These are phyloP conservation scores for Pedetes capensis DNA, from an alignment of 2,113 vertebrate genomes.

Conservation along the genomic window DNA sequence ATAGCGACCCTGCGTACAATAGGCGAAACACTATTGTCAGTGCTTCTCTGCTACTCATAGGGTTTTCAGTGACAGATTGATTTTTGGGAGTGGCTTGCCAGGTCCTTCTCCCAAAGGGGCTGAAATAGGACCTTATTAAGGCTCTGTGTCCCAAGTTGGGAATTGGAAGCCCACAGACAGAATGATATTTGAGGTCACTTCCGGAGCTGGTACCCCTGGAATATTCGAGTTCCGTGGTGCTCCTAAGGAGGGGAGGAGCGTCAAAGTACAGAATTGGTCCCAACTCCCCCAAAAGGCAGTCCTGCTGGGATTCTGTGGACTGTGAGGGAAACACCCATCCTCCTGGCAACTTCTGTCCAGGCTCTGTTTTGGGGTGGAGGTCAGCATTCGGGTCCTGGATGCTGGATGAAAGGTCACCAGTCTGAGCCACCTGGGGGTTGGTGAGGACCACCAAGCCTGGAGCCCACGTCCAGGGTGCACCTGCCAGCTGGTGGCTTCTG, in stretches of 20 bases:
- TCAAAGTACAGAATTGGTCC: not conserved
- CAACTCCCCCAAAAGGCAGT: accelerated
- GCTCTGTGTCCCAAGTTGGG: not conserved
- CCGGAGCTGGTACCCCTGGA: not conserved
- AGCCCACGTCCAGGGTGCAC: not conserved
- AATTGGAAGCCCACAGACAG: not conserved
- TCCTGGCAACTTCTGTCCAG: not conserved
- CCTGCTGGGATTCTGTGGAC: not conserved
- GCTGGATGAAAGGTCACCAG: not conserved
- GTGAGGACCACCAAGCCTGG: not conserved
- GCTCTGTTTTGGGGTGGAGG: not conserved
- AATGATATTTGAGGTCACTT: not conserved
- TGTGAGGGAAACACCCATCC: accelerated
- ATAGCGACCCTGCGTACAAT: too few species aligned
- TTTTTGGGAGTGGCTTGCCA: too few species aligned
- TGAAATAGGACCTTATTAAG: not conserved
- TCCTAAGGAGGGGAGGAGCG: too few species aligned
- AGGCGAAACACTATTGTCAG: too few species aligned
- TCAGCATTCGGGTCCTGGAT: not conserved
- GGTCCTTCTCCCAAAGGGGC: too few species aligned
- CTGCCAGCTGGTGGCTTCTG: too few species aligned
- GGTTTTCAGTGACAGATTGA: too few species aligned
- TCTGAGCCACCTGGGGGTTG: not conserved
- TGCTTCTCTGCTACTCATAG: too few species aligned
- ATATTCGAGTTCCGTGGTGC: accelerated